Conservation (phyloP, 2,888 invertebrate genomes). For the Brenthis hecate region DNA sequence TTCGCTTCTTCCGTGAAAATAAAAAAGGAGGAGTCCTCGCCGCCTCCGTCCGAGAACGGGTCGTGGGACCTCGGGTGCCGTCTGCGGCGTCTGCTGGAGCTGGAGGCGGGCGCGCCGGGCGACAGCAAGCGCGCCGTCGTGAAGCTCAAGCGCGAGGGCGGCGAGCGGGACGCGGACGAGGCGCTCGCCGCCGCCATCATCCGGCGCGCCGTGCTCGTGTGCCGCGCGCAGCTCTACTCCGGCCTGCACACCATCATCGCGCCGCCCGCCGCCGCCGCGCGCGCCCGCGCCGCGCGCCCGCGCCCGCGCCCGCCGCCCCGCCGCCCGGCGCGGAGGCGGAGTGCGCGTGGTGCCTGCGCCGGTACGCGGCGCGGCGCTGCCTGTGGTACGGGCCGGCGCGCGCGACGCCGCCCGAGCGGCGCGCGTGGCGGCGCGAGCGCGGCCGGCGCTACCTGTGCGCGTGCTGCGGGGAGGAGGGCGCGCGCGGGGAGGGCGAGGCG, state of each 20-base stretch:
- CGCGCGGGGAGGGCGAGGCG: constrained; percentile 32
- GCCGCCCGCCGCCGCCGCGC: constrained; percentile 56
- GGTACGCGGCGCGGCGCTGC: constrained; percentile 60
- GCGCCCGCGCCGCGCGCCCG: constrained; percentile 44
- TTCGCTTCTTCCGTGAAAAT: constrained; percentile 34
- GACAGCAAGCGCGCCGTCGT: constrained; percentile 1
- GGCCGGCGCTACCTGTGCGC: constrained; percentile 85
- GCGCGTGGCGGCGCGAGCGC: constrained; percentile 60
- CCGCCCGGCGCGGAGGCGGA: constrained; percentile 55
- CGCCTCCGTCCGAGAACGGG: constrained; percentile 21
- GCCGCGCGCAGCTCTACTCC: constrained; percentile 78
- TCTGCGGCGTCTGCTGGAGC: constrained; percentile 52
- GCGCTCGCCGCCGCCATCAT: constrained; percentile 70
- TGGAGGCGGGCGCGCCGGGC: constrained; percentile 33
- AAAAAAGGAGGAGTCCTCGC: constrained; percentile 44
- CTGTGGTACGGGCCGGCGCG: constrained; percentile 81
- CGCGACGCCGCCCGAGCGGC: constrained; percentile 49
- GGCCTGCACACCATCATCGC: constrained; percentile 84
- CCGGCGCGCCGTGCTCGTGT: constrained; percentile 73
- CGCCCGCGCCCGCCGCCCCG: constrained; percentile 49
- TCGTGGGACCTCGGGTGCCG: constrained; percentile 43
- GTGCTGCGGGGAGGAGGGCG: constrained; percentile 78
- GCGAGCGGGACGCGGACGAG: constrained; percentile 40
- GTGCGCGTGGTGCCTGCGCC: constrained; percentile 64
- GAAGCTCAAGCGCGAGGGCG: constrained; percentile 31